These are phyloP conservation scores for Chrysochloris asiatica DNA, from an alignment of 2,113 vertebrate species.

Conservation along the genomic window DNA sequence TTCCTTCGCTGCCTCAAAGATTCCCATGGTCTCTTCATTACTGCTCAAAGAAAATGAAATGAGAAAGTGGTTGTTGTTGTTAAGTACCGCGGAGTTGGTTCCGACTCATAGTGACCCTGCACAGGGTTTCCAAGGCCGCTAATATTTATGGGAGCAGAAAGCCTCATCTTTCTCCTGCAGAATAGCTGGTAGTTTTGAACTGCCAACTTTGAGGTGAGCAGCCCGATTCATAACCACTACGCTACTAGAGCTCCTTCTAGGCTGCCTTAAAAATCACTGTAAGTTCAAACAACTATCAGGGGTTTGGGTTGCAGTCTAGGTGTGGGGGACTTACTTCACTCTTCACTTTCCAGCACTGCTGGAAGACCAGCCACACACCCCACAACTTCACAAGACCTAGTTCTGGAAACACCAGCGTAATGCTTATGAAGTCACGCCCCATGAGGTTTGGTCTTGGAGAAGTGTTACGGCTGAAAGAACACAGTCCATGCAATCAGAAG, in stretches of 20 bases:
- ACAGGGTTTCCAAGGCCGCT: too few species aligned
- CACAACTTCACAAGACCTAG: not conserved
- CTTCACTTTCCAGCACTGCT: not conserved
- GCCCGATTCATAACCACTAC: too few species aligned
- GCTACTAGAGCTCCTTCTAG: too few species aligned
- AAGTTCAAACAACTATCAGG: not conserved
- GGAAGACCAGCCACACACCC: not conserved
- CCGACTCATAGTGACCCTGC: too few species aligned
- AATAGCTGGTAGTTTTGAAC: too few species aligned
- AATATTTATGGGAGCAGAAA: too few species aligned
- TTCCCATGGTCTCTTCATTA: not conserved
- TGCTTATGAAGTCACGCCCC: constrained; percentile 67
- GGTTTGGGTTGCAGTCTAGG: not conserved
- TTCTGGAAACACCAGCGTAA: constrained; percentile 58
- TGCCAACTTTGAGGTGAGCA: too few species aligned
- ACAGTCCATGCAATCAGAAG: constrained; percentile 48
- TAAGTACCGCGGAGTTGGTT: too few species aligned
- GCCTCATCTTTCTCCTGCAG: too few species aligned
- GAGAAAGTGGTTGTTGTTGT: too few species aligned
- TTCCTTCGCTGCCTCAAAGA: not conserved
- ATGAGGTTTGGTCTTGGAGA: constrained; percentile 43
- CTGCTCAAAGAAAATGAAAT: constrained; percentile 1
- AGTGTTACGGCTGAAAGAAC: constrained; percentile 61
- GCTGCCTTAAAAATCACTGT: not conserved
- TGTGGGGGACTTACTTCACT: not conserved